A percentile compares a stretch with the other conserved stretches of the same genome.
These are phyloP conservation scores for Drosophila barbarae DNA, from an alignment of 2,888 invertebrate species.

Conservation along the genomic window DNA sequence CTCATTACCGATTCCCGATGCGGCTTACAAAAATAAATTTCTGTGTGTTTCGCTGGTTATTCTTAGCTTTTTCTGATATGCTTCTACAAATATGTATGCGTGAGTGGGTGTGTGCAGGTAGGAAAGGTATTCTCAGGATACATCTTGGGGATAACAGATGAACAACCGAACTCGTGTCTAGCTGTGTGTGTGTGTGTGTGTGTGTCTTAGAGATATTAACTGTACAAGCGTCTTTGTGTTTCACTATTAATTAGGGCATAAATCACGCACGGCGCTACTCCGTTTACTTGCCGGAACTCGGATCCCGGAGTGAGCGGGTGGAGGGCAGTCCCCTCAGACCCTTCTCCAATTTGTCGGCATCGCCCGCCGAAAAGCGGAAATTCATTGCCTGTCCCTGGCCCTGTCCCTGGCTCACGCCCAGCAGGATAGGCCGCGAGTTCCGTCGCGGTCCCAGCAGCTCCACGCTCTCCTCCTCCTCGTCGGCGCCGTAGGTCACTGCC, in stretches of 20 bases:
- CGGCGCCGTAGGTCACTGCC: slow-evolving; percentile 38
- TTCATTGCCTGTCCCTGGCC: slow-evolving; percentile 68
- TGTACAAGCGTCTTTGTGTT: slow-evolving; percentile 73
- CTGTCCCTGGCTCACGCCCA: slow-evolving; percentile 51
- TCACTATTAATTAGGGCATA: slow-evolving; percentile 72
- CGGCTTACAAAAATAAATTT: slow-evolving; percentile 55
- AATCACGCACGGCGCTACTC: slow-evolving; percentile 54
- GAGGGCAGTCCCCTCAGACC: slow-evolving; percentile 82
- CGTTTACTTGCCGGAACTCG: slow-evolving; percentile 54
- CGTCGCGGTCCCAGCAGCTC: slow-evolving; percentile 58
- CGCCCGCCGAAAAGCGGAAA: slow-evolving; percentile 86
- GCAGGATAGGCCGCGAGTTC: slow-evolving; percentile 48
- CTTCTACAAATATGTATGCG: slow-evolving; percentile 30
- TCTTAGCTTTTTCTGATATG: slow-evolving; percentile 35
- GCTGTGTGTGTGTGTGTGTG: slow-evolving; percentile 9
- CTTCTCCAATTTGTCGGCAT: slow-evolving; percentile 84
- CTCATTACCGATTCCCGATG: slow-evolving; percentile 21
- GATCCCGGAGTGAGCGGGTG: slow-evolving; percentile 84
- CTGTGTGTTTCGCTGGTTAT: slow-evolving; percentile 25
- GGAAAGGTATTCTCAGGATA: slow-evolving; percentile 1
- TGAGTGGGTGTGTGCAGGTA: slow-evolving; percentile 1
- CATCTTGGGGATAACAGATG: slow-evolving; percentile 25
- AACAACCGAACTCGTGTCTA: slow-evolving; percentile 34
- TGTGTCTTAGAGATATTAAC: slow-evolving; percentile 70
- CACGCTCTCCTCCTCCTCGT: slow-evolving; percentile 66